Percentiles rank a stretch among this genome's conserved stretches.
These are phyloP conservation scores for Gobio gobio DNA, from an alignment of 2,113 vertebrate species.

Conservation along the genomic window DNA sequence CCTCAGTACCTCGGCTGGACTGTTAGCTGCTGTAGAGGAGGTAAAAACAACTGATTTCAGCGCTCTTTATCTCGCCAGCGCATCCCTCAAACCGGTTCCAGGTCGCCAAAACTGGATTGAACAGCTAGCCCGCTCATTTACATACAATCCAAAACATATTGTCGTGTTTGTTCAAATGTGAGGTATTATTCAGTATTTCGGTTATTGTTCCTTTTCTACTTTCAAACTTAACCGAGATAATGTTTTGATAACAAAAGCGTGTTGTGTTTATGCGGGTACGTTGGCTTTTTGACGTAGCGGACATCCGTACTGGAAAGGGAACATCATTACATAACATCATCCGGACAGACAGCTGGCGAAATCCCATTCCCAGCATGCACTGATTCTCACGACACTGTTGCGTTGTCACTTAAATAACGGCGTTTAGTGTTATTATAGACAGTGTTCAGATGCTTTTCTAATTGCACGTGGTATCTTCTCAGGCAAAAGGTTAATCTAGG, in stretches of 20 bases:
- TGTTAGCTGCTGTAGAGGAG: slow-evolving; percentile 13
- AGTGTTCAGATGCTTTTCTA: neutral
- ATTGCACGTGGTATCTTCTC: neutral
- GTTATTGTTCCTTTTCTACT: neutral
- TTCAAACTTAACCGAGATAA: neutral
- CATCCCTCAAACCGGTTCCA: slow-evolving; percentile 34
- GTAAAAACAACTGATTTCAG: slow-evolving; percentile 28
- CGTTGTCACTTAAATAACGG: neutral
- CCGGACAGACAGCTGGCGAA: neutral
- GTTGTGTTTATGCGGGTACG: neutral
- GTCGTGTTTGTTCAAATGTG: neutral
- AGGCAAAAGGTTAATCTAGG: neutral
- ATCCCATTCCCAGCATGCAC: neutral
- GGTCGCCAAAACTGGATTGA: slow-evolving; percentile 38
- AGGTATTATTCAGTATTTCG: neutral
- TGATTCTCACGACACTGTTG: neutral
- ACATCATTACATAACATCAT: slow-evolving; percentile 1
- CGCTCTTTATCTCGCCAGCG: neutral
- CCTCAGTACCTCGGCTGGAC: neutral
- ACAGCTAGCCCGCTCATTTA: neutral
- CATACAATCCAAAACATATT: neutral
- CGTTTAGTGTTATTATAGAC: neutral
- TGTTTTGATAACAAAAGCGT: neutral
- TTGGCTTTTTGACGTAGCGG: neutral
- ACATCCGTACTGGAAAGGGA: neutral